Percentiles rank a stretch among this genome's conserved stretches.
phyloP scores from a whole-genome alignment of 2,113 vertebrate genomes.

The Podarcis cretensis region DNA sequence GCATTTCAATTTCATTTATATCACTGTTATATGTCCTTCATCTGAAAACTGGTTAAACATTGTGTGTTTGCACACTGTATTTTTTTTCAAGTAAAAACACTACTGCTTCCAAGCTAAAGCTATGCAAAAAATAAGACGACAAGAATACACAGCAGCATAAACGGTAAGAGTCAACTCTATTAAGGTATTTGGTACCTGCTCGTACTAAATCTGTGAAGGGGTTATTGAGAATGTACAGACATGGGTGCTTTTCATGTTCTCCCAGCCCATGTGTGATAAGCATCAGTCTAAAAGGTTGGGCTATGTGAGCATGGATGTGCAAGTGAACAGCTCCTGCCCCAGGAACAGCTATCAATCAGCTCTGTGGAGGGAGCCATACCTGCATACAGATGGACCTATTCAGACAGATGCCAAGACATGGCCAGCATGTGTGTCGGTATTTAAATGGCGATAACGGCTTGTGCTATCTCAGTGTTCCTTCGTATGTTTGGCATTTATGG shows the following conservation, averaged over 20 bases:
- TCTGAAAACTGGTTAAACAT: constrained; percentile 28
- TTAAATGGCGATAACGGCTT: background rate
- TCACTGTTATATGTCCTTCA: constrained; percentile 24
- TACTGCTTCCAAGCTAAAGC: constrained; percentile 46
- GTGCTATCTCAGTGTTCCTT: background rate
- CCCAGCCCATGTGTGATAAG: too few species aligned
- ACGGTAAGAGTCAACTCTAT: background rate
- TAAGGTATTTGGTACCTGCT: too few species aligned
- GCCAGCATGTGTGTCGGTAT: background rate
- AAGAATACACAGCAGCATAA: background rate
- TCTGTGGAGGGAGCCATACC: too few species aligned
- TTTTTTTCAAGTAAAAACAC: constrained; percentile 58
- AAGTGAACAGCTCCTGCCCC: background rate
- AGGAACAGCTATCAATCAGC: background rate
- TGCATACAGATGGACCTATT: too few species aligned
- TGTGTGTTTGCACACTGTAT: background rate
- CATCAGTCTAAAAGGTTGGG: background rate
- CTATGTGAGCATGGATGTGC: too few species aligned
- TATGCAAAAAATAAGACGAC: constrained; percentile 8
- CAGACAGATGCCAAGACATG: background rate
- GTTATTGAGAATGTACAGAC: background rate
- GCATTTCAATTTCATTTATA: constrained; percentile 36
- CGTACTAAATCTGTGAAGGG: background rate
- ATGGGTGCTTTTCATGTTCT: background rate
- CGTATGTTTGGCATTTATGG: background rate